These are phyloP conservation scores for Rhea pennata DNA, from an alignment of 2,113 vertebrate genomes.

Conservation along the genomic window DNA sequence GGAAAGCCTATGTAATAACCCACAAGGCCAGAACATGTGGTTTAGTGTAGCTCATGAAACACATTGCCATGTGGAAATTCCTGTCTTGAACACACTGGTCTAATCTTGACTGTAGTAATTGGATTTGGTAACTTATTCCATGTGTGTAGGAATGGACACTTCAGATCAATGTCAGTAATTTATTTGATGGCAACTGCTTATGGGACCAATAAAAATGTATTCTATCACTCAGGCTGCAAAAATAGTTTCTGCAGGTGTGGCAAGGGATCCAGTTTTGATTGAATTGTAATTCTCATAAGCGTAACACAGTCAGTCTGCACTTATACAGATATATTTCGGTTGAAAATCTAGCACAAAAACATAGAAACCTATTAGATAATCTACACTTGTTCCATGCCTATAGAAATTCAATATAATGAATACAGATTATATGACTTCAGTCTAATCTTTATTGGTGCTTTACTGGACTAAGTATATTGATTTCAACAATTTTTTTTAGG, in stretches of 20 bases:
- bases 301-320: neutral
- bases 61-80: neutral
- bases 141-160: neutral
- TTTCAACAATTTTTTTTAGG: neutral
- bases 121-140: neutral
- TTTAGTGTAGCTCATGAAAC: neutral
- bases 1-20: neutral
- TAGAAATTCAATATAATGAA: neutral
- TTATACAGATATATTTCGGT: rapidly evolving
- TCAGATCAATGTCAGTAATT: rapidly evolving
- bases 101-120: neutral
- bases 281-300: neutral
- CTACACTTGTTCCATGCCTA: rapidly evolving
- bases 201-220: too few species aligned
- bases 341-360: neutral
- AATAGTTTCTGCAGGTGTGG: neutral
- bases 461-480: neutral
- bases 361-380: rapidly evolving
- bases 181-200: neutral
- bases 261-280: rapidly evolving
- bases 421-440: neutral
- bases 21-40: neutral
- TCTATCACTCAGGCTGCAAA: rapidly evolving
- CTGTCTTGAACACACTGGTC: neutral
- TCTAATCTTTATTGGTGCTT: rapidly evolving